These are phyloP conservation scores for Periophthalmus magnuspinnatus DNA, from an alignment of 2,797 vertebrate species.

Conservation along the genomic window DNA sequence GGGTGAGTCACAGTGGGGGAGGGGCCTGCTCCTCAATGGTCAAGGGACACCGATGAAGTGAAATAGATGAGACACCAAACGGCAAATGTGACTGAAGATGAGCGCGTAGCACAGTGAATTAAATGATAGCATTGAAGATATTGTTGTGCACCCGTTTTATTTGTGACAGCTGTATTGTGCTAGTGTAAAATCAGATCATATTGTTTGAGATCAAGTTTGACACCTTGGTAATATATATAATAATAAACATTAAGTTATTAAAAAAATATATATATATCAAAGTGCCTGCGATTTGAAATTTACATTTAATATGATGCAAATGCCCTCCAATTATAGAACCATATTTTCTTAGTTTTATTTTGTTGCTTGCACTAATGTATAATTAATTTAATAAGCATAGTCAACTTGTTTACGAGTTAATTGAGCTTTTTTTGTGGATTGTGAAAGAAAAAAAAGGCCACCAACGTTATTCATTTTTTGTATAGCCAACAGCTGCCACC, in stretches of 20 bases:
- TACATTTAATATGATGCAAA: background rate
- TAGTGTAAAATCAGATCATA: background rate
- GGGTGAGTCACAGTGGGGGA: slow-evolving; percentile 77
- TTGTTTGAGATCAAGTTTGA: background rate
- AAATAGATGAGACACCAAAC: slow-evolving; percentile 68
- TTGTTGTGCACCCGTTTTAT: background rate
- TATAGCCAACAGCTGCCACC: slow-evolving; percentile 57
- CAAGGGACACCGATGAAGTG: slow-evolving; percentile 75
- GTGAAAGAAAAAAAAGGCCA: background rate
- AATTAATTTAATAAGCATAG: background rate
- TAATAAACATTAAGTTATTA: background rate
- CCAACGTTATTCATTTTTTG: slow-evolving; percentile 19
- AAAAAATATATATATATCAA: background rate
- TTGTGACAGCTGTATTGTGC: background rate
- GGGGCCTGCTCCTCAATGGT: slow-evolving; percentile 74
- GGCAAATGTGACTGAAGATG: slow-evolving; percentile 46
- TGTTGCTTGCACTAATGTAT: background rate
- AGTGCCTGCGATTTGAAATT: background rate
- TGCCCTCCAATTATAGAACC: background rate
- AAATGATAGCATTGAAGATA: background rate
- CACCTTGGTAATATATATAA: background rate
- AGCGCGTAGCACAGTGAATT: slow-evolving; percentile 24
- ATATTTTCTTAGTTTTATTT: background rate
- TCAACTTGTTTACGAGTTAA: slow-evolving; percentile 29
- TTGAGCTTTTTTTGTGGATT: slow-evolving; percentile 7